These are phyloP conservation scores for Drosophila histrio DNA, from an alignment of 2,888 invertebrate genomes.

Conservation along the genomic window DNA sequence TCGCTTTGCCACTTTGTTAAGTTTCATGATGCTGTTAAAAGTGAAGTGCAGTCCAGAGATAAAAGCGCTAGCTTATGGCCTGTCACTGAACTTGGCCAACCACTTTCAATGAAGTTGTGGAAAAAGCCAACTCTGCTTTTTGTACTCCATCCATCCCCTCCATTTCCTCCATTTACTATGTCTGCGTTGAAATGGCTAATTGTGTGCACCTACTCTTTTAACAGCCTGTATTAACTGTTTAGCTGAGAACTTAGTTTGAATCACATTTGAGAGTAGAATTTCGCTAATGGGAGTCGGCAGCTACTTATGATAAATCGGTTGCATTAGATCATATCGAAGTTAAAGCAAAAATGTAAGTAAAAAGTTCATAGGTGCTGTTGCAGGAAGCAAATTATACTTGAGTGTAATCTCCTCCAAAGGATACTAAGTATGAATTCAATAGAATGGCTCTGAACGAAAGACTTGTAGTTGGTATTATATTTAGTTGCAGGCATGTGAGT, in stretches of 20 bases:
- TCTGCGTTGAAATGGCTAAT: neutral
- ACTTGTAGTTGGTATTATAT: neutral
- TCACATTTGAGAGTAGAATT: neutral
- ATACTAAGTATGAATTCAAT: too few relatives aligned
- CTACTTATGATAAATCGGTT: neutral
- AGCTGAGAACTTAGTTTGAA: neutral
- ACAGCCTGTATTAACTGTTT: neutral
- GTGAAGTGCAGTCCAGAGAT: slow-evolving; percentile 24
- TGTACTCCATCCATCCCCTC: neutral
- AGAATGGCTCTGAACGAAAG: too few relatives aligned
- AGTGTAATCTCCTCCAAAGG: too few relatives aligned
- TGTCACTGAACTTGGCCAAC: slow-evolving; percentile 22
- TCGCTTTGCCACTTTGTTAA: slow-evolving; percentile 34
- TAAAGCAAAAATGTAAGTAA: too few relatives aligned
- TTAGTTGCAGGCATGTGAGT: too few relatives aligned
- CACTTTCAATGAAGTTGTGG: slow-evolving; percentile 13
- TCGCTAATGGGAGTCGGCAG: neutral
- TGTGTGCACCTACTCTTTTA: neutral
- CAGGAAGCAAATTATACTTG: too few relatives aligned
- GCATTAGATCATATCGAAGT: neutral
- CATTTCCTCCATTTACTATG: neutral
- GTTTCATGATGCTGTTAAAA: slow-evolving; percentile 39
- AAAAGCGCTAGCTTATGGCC: slow-evolving; percentile 25
- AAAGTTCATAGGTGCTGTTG: too few relatives aligned
- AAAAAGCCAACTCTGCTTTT: neutral